Conservation (phyloP, 2,888 invertebrate genomes). For the Pristionchus maxplancki region DNA sequence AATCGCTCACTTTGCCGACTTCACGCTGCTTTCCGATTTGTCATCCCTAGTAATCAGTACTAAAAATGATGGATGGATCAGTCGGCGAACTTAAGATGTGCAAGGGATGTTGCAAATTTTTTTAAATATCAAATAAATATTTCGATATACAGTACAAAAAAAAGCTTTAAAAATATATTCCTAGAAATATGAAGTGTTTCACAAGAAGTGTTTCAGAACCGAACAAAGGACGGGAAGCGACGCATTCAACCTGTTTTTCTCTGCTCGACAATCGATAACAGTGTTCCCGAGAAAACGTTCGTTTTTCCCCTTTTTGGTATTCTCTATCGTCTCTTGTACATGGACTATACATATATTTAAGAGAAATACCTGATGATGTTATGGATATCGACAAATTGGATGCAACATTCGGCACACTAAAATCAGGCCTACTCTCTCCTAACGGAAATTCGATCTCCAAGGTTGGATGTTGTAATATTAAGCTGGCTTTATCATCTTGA, state of each 20-base stretch:
- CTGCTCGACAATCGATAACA: constrained; percentile 57
- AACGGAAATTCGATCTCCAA: background rate
- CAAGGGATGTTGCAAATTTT: no score
- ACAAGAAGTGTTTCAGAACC: constrained; percentile 34
- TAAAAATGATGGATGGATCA: no score
- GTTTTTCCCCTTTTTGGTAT: no score
- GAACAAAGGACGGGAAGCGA: constrained; percentile 87
- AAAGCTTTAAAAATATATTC: no score
- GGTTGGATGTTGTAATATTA: background rate
- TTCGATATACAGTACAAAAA: no score
- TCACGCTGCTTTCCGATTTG: no score
- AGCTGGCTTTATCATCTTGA: background rate
- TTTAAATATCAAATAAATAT: no score
- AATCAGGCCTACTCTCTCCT: background rate
- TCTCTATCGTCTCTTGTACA: no score
- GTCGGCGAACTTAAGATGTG: no score
- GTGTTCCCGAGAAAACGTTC: constrained; percentile 18
- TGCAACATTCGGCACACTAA: background rate
- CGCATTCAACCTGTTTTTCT: constrained; percentile 97
- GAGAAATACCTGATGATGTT: constrained; percentile 23
- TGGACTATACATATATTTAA: background rate
- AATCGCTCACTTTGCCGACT: no score
- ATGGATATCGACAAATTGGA: constrained; percentile 19
- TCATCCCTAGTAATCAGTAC: no score
- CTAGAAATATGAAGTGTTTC: no score